Base-by-base conservation (phyloP, 1,140 invertebrate genomes). In the Cotesia typhae region DNA sequence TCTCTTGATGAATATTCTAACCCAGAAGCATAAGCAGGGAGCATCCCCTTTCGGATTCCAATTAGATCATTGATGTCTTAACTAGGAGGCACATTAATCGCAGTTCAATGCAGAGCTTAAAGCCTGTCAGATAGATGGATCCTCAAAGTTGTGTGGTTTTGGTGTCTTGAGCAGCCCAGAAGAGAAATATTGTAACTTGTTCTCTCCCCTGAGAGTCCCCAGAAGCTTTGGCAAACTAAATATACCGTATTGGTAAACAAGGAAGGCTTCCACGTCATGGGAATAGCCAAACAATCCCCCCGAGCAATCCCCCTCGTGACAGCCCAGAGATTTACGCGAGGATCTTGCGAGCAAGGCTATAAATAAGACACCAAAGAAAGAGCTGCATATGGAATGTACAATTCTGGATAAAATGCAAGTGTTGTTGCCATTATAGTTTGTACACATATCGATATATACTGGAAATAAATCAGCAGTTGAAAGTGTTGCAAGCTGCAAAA, bases 261-360 rank as follows among this genome's bases (percentile, higher is more conserved):
- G 17, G 66, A 20, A 35, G 41, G 66, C 17, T 36, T 14, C 41
- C 35, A 61, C 53, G 53, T 64, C 63, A 67, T 38, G 55, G 70
- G 70, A 64, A 67, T 72, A 67, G 70, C 64, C 70, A 72, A 66
- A 72, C 70, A 72, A 72, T 72, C 70, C 70, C 70, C 53, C 38
- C 7, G 41, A 55, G 70, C 70, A 72, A 72, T 72, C 63, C 53
- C 52, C 53, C 53, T 36, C 70, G 41, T 47, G 70, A 72, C 70
- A 72, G 70, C 64, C 51, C 28, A 53, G 64, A 72, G 70, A 72
- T 72, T 72, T 72, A 72, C 70, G 64, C 38, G 53, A 12, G 61
- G 65, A 71, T 65, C 61, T 47, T 36, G 36, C 63, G 53, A 36
- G 53, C 6, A 60, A 55, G 52, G 70, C 64, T 37, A 72, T 72